Base-by-base conservation (phyloP, 2,888 invertebrate species). In the Cryptus armator region DNA sequence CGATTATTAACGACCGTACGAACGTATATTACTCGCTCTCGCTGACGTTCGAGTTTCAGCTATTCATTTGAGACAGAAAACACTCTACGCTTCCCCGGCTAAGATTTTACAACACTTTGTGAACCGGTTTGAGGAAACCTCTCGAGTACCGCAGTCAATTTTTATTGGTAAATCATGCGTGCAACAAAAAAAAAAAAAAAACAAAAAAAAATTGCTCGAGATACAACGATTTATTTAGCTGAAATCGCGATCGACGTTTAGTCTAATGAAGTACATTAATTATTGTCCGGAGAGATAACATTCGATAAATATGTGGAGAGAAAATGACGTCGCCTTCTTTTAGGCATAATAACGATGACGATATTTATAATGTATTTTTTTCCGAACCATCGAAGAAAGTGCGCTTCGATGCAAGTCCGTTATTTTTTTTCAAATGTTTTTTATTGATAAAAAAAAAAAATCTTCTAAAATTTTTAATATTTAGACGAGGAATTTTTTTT, bases 231-330 rank as follows among this genome's bases (percentile, higher is more conserved):
- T 81, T 84, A 81, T 81, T 84, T 78, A 59, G 46, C 53, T 64
- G 51, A 29, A 24, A 74, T 46, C 66, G 16, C 77, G 74, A 84
- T 78, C 70, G 84, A 74, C 70, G 68, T 81, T 78, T 77, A 84
- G 76, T 77, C 67, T 84, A 84, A 81, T 81, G 78, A 84, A 78
- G 81, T 24, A 74, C 53, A 81, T 81, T 78, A 84, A 81, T 84
- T 67, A 78, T 56, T 46, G 59, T 59, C 44, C 37, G 37, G 59
- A 46, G 59, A 51, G 77, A 81, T 81, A 80, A 46, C 16, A 48
- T 68, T 46, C 46, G 74, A 16, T 51, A 32, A 32, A 62, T 32
- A 62, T n/a, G 29, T 32, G 29, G 14, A n/a, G 29, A 32, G n/a
- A 4, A 62, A 62, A 62, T 14, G 29, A 14, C 32, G 29, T 32